Evolutionary conservation across 2,888 invertebrate species (phyloP), one percentile per base, ranked within the genome.

Genomic region (Erebia palarica): DNA sequence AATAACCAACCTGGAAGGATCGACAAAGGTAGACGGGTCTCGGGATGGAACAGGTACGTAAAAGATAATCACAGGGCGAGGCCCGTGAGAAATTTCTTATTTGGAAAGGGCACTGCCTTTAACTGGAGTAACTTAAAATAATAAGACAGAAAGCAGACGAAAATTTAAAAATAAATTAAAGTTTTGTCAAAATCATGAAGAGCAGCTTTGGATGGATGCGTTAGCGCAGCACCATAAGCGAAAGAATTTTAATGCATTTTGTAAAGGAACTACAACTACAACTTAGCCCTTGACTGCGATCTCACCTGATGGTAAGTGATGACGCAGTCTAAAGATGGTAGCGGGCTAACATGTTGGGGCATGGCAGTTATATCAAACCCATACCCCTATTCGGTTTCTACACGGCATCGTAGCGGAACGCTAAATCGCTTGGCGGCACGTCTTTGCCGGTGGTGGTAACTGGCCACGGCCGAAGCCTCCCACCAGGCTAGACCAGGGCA

Each of bases 261-360:
- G 44, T 14, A 61, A 61, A 11, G 47, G n/a, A 42, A 61, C 61
- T n/a, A 61, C n/a, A 14, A 61, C n/a, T n/a, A n/a, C n/a, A 61
- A 44, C 16, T 61, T 16, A 61, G 44, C 16, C 16, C n/a, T 13
- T 16, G 16, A n/a, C 13, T 2, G 44, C 2, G 47, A n/a, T 18
- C 11, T 63, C 18, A 44, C 61, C 44, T n/a, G n/a, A n/a, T n/a
- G n/a, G n/a, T n/a, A n/a, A n/a, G n/a, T n/a, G n/a, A n/a, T n/a
- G n/a, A n/a, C n/a, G n/a, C n/a, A n/a, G n/a, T n/a, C n/a, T n/a
- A n/a, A n/a, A n/a, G n/a, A n/a, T n/a, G n/a, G n/a, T n/a, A n/a
- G n/a, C n/a, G n/a, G n/a, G n/a, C n/a, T n/a, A n/a, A n/a, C n/a
- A n/a, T n/a, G n/a, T n/a, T n/a, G n/a, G n/a, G n/a, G n/a, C n/a